phyloP scores from a whole-genome alignment of 1,140 invertebrate species.

The Gryon sp. region DNA sequence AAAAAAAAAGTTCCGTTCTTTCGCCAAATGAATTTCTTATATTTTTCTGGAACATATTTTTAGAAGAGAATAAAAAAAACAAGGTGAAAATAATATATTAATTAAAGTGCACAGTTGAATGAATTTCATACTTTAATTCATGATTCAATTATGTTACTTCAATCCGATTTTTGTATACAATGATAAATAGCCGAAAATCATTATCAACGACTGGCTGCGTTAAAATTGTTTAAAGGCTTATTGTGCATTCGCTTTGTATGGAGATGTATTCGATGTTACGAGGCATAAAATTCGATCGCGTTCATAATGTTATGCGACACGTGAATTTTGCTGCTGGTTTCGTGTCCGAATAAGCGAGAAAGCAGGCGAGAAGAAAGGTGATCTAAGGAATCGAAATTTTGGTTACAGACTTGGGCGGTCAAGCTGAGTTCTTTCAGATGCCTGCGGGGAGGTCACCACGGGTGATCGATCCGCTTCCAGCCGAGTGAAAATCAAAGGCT shows the following conservation, averaged over 20 bases:
- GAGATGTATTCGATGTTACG: constrained; percentile 50
- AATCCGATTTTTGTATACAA: constrained; percentile 45
- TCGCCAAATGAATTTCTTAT: too few species aligned
- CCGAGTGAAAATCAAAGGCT: constrained; percentile 52
- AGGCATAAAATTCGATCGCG: constrained; percentile 56
- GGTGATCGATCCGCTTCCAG: constrained; percentile 57
- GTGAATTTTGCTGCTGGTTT: constrained; percentile 62
- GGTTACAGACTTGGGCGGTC: constrained; percentile 48
- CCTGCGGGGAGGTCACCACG: constrained; percentile 53
- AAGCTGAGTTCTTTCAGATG: constrained; percentile 54
- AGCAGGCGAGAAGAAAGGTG: constrained; percentile 45
- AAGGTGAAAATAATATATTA: too few species aligned
- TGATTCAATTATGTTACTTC: constrained; percentile 36
- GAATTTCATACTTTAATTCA: too few species aligned
- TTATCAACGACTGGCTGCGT: constrained; percentile 30
- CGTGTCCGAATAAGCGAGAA: constrained; percentile 39
- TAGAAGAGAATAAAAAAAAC: too few species aligned
- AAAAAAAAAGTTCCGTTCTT: too few species aligned
- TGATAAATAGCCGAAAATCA: constrained; percentile 47
- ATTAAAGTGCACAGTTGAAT: too few species aligned
- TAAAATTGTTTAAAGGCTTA: constrained; percentile 37
- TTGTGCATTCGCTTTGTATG: constrained; percentile 38
- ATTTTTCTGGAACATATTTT: too few species aligned
- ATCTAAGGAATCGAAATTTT: constrained; percentile 53
- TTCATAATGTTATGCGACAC: constrained; percentile 54